Evolutionary conservation across 2,113 vertebrate genomes (phyloP).

Genomic region (Falco punctatus): DNA sequence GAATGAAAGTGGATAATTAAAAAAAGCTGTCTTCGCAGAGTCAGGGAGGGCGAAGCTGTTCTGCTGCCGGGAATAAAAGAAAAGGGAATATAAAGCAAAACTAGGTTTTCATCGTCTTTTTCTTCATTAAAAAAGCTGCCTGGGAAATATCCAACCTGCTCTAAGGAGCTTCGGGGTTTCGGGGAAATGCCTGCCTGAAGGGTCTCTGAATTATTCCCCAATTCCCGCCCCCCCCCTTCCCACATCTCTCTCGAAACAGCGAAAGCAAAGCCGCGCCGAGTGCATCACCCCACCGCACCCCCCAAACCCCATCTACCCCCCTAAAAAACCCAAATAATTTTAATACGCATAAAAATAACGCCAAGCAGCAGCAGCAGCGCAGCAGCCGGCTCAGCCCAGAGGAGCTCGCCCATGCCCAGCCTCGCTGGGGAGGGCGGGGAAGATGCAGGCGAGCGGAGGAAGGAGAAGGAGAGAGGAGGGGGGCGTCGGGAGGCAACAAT

Average conservation of each 20-base stretch:
- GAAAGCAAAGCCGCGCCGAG: background rate
- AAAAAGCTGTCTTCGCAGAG: conserved; percentile 25
- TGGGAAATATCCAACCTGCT: background rate
- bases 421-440: background rate
- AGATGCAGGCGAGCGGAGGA: background rate
- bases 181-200: background rate
- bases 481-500: background rate
- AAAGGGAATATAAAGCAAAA: background rate
- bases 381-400: background rate
- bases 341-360: background rate
- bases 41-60: background rate
- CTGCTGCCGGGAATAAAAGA: background rate
- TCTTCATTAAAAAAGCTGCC: background rate
- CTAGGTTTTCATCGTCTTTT: background rate
- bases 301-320: background rate
- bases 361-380: background rate
- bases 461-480: background rate
- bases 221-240: background rate
- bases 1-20: conserved; percentile 46
- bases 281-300: background rate
- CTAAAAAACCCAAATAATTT: background rate
- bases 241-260: background rate
- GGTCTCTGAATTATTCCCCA: background rate
- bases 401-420: background rate
- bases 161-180: background rate